Evolutionary conservation across 2,797 vertebrate species (phyloP).

Genomic region (Halcyon badia): DNA sequence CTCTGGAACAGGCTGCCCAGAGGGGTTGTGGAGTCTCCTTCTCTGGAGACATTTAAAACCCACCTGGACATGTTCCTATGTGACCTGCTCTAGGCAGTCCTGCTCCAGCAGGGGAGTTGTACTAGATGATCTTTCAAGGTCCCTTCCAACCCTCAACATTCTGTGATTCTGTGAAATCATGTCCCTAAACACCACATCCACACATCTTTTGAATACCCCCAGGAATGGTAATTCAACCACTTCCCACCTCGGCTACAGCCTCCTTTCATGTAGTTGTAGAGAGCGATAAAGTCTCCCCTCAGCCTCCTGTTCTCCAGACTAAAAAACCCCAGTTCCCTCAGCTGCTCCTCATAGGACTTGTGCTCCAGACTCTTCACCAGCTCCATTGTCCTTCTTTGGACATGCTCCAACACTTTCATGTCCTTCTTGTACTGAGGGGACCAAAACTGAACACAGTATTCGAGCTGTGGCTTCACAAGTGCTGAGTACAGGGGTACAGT

Average conservation of each 20-base stretch:
- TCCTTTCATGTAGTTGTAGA: background rate
- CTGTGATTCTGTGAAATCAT: background rate
- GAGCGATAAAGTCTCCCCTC: accelerated
- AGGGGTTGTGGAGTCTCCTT: no score
- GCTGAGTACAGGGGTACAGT: accelerated
- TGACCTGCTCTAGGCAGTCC: no score
- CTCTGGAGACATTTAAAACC: no score
- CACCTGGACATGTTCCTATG: no score
- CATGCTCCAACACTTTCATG: background rate
- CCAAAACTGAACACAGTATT: background rate
- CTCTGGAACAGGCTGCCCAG: no score
- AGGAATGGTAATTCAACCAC: background rate
- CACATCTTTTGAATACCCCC: background rate
- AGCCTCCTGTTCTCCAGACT: background rate
- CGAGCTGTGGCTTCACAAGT: accelerated
- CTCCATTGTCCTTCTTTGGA: background rate
- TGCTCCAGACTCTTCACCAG: background rate
- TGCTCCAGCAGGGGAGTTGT: no score
- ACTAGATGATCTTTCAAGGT: no score
- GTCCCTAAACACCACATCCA: background rate
- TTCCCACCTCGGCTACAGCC: background rate
- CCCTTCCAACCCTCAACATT: no score
- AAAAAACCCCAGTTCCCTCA: background rate
- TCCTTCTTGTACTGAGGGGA: no score
- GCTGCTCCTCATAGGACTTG: background rate